Conservation (phyloP, 2,888 invertebrate genomes). For the Phytoseiulus persimilis region DNA sequence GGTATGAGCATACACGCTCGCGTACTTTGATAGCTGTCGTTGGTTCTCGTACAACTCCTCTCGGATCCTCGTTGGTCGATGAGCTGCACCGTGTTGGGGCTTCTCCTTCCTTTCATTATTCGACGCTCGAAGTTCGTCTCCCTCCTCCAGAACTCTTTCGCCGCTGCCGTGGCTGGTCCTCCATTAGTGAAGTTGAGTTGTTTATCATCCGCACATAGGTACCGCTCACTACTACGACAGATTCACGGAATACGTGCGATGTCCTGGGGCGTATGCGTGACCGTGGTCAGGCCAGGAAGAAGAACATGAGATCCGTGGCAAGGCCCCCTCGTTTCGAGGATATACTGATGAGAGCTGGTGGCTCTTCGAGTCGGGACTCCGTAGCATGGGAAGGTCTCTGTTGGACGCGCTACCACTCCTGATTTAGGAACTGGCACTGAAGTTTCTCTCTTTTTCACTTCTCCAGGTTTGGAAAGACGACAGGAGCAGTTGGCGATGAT, state of each 20-base stretch:
- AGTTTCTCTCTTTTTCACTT: background rate
- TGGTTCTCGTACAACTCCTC: background rate
- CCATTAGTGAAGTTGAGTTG: background rate
- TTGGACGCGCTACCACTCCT: no score
- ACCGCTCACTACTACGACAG: background rate
- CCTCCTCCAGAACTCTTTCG: background rate
- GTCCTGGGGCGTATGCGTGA: background rate
- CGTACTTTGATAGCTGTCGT: background rate
- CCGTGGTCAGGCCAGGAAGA: background rate
- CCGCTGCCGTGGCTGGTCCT: background rate
- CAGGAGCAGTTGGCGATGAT: conserved; percentile 44
- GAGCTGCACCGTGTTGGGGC: background rate
- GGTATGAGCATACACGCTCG: background rate
- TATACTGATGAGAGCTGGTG: background rate
- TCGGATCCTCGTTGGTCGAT: background rate
- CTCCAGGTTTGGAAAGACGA: conserved; percentile 44
- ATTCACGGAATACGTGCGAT: background rate
- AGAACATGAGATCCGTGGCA: background rate
- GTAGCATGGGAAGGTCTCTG: no score
- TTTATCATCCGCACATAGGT: background rate
- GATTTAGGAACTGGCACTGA: background rate
- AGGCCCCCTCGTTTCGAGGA: background rate
- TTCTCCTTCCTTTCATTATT: background rate
- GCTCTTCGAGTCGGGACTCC: background rate
- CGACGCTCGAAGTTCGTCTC: background rate